Percentiles rank a stretch among this genome's conserved stretches.
Evolutionary conservation across 2,797 vertebrate genomes (phyloP).

Genomic region (Picus viridis): DNA sequence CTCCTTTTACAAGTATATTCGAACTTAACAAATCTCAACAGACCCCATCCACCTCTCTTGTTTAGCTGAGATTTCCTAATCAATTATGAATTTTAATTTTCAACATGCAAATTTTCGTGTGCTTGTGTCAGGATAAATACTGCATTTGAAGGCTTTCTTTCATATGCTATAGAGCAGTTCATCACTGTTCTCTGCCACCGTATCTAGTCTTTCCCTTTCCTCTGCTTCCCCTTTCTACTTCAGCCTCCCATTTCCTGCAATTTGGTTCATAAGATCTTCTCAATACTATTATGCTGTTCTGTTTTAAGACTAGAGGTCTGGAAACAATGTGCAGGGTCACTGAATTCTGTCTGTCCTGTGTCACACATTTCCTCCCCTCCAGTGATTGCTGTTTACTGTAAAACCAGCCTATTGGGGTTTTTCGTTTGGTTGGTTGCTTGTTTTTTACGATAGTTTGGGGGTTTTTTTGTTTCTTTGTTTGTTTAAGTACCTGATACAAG

Average conservation of each 20-base stretch:
- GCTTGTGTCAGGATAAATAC: background rate
- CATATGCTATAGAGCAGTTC: background rate
- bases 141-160: background rate
- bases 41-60: background rate
- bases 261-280: background rate
- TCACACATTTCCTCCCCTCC: background rate
- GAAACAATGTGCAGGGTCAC: accelerated
- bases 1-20: background rate
- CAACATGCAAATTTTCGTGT: background rate
- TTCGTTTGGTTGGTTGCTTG: no score
- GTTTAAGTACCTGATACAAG: background rate
- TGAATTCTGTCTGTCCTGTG: background rate
- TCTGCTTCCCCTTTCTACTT: background rate
- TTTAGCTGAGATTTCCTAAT: background rate
- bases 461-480: background rate
- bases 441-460: no score
- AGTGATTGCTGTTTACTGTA: background rate
- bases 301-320: background rate
- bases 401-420: background rate
- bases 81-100: background rate
- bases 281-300: background rate
- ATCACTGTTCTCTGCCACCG: background rate
- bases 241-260: background rate
- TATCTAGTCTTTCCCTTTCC: background rate
- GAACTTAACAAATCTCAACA: background rate